These are phyloP conservation scores for Drosophila acutilabella DNA, from an alignment of 2,888 invertebrate species.

Conservation along the genomic window DNA sequence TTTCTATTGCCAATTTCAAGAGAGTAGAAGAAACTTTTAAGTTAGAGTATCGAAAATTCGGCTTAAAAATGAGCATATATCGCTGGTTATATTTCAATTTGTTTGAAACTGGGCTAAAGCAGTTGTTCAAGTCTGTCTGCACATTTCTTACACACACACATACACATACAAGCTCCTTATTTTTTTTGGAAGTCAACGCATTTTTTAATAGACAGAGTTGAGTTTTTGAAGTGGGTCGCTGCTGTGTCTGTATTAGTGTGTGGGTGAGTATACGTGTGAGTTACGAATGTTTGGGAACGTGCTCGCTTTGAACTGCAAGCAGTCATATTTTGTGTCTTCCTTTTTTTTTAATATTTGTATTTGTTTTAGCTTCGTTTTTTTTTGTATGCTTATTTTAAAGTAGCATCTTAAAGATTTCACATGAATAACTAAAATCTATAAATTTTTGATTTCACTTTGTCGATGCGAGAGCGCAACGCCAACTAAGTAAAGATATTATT, in stretches of 20 bases:
- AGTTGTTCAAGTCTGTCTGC: conserved; percentile 38
- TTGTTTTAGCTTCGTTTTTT: conserved; percentile 24
- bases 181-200: conserved; percentile 46
- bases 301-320: conserved; percentile 59
- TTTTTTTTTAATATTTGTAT: conserved; percentile 13
- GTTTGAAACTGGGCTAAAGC: conserved; percentile 19
- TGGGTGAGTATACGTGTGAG: conserved; percentile 38
- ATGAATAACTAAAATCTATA: conserved; percentile 79
- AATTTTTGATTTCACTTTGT: conserved; percentile 76
- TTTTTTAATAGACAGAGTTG: conserved; percentile 67
- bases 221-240: conserved; percentile 69
- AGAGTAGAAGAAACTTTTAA: too few species aligned
- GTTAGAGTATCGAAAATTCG: conserved; percentile 5
- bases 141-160: conserved; percentile 22
- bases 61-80: background rate
- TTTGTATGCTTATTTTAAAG: conserved; percentile 61
- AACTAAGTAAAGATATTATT: conserved; percentile 57
- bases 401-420: conserved; percentile 72
- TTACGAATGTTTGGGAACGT: conserved; percentile 66
- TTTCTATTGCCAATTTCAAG: too few species aligned
- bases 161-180: conserved; percentile 27
- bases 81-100: conserved; percentile 61
- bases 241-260: conserved; percentile 18
- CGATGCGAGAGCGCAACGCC: conserved; percentile 25
- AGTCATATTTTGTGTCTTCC: conserved; percentile 36